Evolutionary conservation across 2,113 vertebrate species (phyloP).

Genomic region (Poeciliopsis retropinna): DNA sequence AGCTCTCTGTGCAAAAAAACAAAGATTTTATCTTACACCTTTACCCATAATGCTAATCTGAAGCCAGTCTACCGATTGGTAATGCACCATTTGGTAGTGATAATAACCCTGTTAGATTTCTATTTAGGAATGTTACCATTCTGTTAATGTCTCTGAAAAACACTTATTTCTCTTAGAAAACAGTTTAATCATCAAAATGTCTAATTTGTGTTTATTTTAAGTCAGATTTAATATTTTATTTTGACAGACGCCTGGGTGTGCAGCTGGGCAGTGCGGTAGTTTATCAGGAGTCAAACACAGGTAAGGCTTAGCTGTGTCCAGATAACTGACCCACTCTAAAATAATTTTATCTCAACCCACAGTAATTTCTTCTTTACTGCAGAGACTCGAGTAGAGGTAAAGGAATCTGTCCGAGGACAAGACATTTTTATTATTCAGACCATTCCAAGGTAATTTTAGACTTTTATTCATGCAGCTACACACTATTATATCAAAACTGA

Average conservation of each 20-base stretch:
- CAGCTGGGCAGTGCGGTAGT: conserved; percentile 95
- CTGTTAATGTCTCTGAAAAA: no score
- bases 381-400: conserved; percentile 98
- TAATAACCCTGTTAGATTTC: no score
- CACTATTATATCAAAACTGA: neutral
- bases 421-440: conserved; percentile 99
- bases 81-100: no score
- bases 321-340: neutral
- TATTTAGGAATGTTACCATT: no score
- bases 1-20: no score
- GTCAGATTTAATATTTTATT: neutral
- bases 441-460: conserved; percentile 89
- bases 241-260: conserved; percentile 88
- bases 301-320: conserved; percentile 67
- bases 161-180: no score
- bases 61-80: no score
- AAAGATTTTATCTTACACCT: no score
- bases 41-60: no score
- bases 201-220: neutral
- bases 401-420: conserved; percentile 96
- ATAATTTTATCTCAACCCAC: neutral
- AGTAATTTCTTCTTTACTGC: conserved; percentile 2
- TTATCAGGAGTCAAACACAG: conserved; percentile 94
- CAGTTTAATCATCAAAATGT: neutral
- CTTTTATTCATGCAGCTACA: neutral